phyloP scores from a whole-genome alignment of 2,888 invertebrate species.

The Eupithecia insigniata region DNA sequence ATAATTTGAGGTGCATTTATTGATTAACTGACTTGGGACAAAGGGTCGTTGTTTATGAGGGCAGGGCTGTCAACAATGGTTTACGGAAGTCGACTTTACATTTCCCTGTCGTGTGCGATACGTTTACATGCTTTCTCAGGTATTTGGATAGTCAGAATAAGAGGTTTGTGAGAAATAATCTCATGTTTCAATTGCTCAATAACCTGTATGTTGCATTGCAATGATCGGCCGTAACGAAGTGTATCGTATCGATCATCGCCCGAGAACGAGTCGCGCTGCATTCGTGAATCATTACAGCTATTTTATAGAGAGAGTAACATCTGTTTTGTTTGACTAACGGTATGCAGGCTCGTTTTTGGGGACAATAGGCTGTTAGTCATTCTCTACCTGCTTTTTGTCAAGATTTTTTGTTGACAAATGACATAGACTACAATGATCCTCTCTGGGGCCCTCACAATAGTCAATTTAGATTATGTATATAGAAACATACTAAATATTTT shows the following conservation, averaged over 20 bases:
- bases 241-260: conserved; percentile 76
- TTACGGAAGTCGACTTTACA: conserved; percentile 74
- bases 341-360: conserved; percentile 74
- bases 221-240: conserved; percentile 64
- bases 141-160: conserved; percentile 10
- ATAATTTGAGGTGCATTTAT: conserved; percentile 64
- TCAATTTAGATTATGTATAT: not conserved
- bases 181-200: conserved; percentile 41
- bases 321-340: conserved; percentile 79
- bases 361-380: conserved; percentile 78
- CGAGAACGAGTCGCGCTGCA: conserved; percentile 55
- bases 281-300: conserved; percentile 69
- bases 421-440: conserved; percentile 26
- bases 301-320: conserved; percentile 66
- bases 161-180: conserved; percentile 8
- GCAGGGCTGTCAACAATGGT: conserved; percentile 83
- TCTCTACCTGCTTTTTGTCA: conserved; percentile 73
- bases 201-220: conserved; percentile 52
- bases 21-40: conserved; percentile 79
- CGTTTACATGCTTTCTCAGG: conserved; percentile 45
- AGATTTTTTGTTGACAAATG: conserved; percentile 54
- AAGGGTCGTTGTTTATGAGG: conserved; percentile 84
- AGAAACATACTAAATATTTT: conserved; percentile 13
- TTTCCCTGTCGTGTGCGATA: conserved; percentile 54
- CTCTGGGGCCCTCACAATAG: conserved; percentile 12